These are phyloP conservation scores for Cebus imitator DNA, from an alignment of 2,113 vertebrate species.

Conservation along the genomic window DNA sequence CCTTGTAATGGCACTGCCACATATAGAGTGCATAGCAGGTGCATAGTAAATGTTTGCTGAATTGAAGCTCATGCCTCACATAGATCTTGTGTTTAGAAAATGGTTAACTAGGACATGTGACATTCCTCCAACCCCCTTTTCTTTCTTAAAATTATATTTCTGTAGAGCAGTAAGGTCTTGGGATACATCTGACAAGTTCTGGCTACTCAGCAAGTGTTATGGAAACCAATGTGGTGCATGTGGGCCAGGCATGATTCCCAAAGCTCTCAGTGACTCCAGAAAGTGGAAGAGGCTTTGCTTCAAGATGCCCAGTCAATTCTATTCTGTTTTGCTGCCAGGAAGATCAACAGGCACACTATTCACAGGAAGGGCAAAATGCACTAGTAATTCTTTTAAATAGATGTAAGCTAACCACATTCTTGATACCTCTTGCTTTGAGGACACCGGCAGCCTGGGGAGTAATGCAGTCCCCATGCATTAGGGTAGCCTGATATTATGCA, in stretches of 20 bases:
- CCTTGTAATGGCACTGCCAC: not conserved
- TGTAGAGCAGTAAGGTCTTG: not conserved
- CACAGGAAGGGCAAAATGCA: not conserved
- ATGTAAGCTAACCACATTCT: not conserved
- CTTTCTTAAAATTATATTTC: not conserved
- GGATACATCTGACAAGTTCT: not conserved
- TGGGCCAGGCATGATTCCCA: conserved; percentile 55
- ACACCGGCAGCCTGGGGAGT: not conserved
- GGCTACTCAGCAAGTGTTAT: conserved; percentile 10
- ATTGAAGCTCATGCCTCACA: not conserved
- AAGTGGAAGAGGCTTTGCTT: not conserved
- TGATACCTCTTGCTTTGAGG: not conserved
- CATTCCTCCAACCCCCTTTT: not conserved
- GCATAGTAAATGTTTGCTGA: not conserved
- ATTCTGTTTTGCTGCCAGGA: not conserved
- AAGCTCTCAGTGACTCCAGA: not conserved
- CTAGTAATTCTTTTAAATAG: not conserved
- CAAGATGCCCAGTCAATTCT: not conserved
- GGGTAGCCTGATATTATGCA: not conserved
- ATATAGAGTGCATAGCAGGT: not conserved
- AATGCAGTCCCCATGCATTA: not conserved
- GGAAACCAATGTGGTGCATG: conserved; percentile 34
- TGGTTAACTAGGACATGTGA: not conserved
- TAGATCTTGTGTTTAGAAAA: not conserved
- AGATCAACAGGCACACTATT: not conserved